Conservation (phyloP, 2,797 vertebrate genomes). For the Danio albolineatus region DNA sequence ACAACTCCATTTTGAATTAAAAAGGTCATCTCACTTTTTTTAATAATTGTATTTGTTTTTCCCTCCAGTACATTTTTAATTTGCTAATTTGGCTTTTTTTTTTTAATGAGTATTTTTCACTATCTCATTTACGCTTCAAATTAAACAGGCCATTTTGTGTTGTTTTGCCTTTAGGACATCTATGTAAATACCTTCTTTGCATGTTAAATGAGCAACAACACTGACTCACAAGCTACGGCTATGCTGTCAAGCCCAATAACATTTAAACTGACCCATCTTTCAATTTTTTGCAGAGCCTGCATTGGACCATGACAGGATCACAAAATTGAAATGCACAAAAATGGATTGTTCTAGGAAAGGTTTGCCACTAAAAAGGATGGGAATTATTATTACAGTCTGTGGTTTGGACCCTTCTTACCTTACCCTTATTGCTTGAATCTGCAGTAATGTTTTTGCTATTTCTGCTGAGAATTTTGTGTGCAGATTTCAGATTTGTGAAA, state of each 20-base stretch:
- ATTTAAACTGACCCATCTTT: neutral
- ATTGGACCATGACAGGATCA: neutral
- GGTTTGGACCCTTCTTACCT: neutral
- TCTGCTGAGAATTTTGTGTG: too few relatives aligned
- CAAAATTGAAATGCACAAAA: conserved; percentile 4
- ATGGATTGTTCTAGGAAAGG: neutral
- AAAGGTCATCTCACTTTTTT: neutral
- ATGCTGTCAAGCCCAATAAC: conserved; percentile 6
- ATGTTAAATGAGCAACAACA: conserved; percentile 19
- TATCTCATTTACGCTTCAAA: conserved; percentile 10
- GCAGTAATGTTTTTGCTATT: too few relatives aligned
- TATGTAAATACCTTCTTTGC: conserved; percentile 7
- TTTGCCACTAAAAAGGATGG: neutral
- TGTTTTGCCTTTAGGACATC: conserved; percentile 17
- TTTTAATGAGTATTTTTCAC: neutral
- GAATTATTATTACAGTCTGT: neutral
- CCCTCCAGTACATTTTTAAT: conserved; percentile 13
- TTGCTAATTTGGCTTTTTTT: neutral
- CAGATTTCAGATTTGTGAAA: too few relatives aligned
- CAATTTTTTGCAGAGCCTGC: conserved; percentile 14
- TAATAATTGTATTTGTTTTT: neutral
- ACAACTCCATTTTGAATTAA: conserved; percentile 3
- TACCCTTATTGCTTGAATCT: too few relatives aligned
- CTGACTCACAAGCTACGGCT: conserved; percentile 13
- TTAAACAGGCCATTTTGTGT: conserved; percentile 6